phyloP scores from a whole-genome alignment of 2,797 vertebrate genomes.

The Esox masquinongy region DNA sequence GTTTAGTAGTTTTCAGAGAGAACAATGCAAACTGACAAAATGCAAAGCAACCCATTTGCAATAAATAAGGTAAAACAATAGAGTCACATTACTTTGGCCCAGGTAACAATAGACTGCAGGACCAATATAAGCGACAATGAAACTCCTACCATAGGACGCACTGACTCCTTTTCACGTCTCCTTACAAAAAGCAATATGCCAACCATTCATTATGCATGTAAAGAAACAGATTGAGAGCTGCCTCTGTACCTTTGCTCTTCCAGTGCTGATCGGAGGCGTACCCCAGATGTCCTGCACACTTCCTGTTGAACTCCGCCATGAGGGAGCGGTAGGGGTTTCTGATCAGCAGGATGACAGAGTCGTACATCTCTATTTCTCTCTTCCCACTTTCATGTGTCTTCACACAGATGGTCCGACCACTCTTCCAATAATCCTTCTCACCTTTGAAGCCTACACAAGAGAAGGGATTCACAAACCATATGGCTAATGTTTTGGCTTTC shows the following conservation, averaged over 20 bases:
- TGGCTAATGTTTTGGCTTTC: neutral
- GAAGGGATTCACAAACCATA: neutral
- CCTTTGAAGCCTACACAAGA: slow-evolving; percentile 89
- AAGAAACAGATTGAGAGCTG: neutral
- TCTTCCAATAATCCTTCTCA: slow-evolving; percentile 98
- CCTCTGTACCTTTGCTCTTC: slow-evolving; percentile 86
- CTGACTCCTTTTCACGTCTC: too few species aligned
- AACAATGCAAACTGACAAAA: neutral
- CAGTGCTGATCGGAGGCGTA: slow-evolving; percentile 90
- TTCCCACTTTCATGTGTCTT: slow-evolving; percentile 96
- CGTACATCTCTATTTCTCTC: slow-evolving; percentile 93
- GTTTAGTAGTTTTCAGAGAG: neutral
- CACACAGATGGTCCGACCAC: slow-evolving; percentile 91
- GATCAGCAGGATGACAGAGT: slow-evolving; percentile 90
- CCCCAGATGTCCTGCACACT: slow-evolving; percentile 94
- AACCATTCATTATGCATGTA: neutral
- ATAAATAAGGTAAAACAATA: neutral
- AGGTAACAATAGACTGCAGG: neutral
- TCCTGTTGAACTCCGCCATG: slow-evolving; percentile 95
- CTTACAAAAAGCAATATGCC: neutral
- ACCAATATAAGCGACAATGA: neutral
- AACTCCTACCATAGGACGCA: neutral
- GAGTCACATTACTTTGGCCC: neutral
- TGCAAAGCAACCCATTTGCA: neutral
- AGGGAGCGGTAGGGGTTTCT: slow-evolving; percentile 93